A percentile compares a stretch with the other conserved stretches of the same genome.
Evolutionary conservation across 2,113 vertebrate species (phyloP).

Genomic region (Phylloscopus whistleri): DNA sequence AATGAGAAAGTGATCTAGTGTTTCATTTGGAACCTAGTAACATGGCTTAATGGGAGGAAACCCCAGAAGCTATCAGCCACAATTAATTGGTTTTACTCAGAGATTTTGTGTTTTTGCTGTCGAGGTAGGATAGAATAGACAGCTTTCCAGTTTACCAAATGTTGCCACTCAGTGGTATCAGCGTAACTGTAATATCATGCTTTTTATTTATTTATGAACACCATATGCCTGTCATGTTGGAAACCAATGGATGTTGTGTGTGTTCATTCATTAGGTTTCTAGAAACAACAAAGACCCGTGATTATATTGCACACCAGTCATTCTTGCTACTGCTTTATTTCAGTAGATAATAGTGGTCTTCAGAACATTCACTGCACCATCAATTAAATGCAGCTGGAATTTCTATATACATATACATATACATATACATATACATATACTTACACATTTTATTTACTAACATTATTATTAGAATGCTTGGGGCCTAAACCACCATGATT

Average conservation of each 20-base stretch:
- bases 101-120: constrained; percentile 57
- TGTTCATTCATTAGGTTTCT: constrained; percentile 64
- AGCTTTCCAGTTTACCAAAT: constrained; percentile 73
- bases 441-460: background rate
- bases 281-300: constrained; percentile 61
- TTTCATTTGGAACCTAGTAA: constrained; percentile 37
- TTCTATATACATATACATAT: background rate
- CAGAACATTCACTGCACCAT: background rate
- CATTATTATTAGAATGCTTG: background rate
- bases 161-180: constrained; percentile 56
- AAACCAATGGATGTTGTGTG: constrained; percentile 67
- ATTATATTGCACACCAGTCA: constrained; percentile 49
- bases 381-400: background rate
- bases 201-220: constrained; percentile 81
- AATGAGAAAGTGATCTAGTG: background rate
- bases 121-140: constrained; percentile 26
- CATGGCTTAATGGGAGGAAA: background rate
- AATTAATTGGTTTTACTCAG: constrained; percentile 58
- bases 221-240: constrained; percentile 77
- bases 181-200: constrained; percentile 65
- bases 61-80: constrained; percentile 11
- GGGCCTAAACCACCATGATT: background rate
- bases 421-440: too few relatives aligned
- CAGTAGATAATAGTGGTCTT: constrained; percentile 9
- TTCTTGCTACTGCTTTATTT: constrained; percentile 43